phyloP scores from a whole-genome alignment of 2,888 invertebrate genomes.

The Piscicola geometra region DNA sequence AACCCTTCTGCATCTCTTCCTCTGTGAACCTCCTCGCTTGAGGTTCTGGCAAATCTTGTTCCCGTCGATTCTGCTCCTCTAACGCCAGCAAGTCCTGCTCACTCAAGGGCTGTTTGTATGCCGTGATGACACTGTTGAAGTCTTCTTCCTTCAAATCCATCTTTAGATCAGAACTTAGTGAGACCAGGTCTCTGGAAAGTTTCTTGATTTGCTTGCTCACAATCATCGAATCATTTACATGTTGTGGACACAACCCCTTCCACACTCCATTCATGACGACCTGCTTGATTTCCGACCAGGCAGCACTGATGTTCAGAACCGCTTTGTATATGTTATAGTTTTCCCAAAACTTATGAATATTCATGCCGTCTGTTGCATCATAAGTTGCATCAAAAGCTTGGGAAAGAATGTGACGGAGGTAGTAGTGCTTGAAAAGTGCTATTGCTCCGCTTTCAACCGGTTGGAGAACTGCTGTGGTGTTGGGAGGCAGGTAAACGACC shows the following conservation, averaged over 20 bases:
- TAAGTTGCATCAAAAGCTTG: slow-evolving; percentile 6
- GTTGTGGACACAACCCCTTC: slow-evolving; percentile 6
- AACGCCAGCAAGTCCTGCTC: not conserved
- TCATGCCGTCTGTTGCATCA: not conserved
- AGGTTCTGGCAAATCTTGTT: not conserved
- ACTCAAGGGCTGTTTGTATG: not conserved
- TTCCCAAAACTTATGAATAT: not conserved
- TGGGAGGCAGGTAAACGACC: not conserved
- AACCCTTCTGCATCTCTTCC: not conserved
- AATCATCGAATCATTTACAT: not conserved
- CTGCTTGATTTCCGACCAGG: not conserved
- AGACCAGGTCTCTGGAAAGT: not conserved
- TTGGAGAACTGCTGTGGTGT: slow-evolving; percentile 8
- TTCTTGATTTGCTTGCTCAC: not conserved
- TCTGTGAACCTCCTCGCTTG: not conserved
- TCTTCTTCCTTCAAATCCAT: not conserved
- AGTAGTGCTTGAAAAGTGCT: slow-evolving; percentile 1
- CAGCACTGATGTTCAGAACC: slow-evolving; percentile 6
- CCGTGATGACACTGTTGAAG: not conserved
- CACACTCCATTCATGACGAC: not conserved
- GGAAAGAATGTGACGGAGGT: not conserved
- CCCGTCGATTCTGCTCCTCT: too few relatives aligned
- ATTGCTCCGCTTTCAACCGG: not conserved
- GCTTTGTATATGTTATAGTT: not conserved
- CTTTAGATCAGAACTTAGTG: not conserved